Evolutionary conservation across 2,797 vertebrate genomes (phyloP), one percentile per base, ranked within the genome.

Genomic region (Anguilla megastoma): DNA sequence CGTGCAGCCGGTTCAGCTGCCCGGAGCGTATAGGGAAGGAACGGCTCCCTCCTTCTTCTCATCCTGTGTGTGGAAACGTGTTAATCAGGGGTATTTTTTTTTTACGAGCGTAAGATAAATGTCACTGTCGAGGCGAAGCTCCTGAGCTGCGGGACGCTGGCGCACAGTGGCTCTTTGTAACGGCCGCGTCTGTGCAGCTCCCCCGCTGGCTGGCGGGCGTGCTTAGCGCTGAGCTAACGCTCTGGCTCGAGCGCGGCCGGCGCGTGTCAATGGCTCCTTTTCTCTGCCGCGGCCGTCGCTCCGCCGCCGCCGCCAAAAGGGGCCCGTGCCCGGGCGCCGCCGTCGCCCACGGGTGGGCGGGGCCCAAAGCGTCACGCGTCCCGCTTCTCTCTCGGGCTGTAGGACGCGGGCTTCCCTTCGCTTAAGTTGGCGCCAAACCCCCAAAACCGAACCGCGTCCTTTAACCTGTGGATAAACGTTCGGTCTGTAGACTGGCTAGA

Each of bases 171-270:
- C 88, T 92, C 94, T 95, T 94, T 86, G 89, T 82, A 2, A 88
- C 89, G 86, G 33, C 79, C 16, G 90, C 91, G 90, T 90, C 91
- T 89, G 89, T 90, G 54, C 33, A 18, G 9, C 21, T 41, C 56
- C 56, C 41, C 74, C 84, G 30, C 14, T 52, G 69, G 30, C 14
- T 52, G 69, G 86, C 91, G 90, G 93, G 89, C 91, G 91, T 92
- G 90, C 93, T 95, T 94, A 92, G 94, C 91, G 7, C 90, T 87
- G 63, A 89, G 88, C 89, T 93, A 93, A 92, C 88, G 89, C 93
- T 93, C 92, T 94, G 90, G 92, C 92, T 89, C 84, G 92, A 94
- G 93, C 94, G 93, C 94, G 94, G 92, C 91, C 90, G 41, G 41
- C 41, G 60, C 86, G 90, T 93, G 92, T 95, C 93, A 94, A 92